Evolutionary conservation across 1,140 invertebrate species (phyloP).

Genomic region (Drosophila watanabei): DNA sequence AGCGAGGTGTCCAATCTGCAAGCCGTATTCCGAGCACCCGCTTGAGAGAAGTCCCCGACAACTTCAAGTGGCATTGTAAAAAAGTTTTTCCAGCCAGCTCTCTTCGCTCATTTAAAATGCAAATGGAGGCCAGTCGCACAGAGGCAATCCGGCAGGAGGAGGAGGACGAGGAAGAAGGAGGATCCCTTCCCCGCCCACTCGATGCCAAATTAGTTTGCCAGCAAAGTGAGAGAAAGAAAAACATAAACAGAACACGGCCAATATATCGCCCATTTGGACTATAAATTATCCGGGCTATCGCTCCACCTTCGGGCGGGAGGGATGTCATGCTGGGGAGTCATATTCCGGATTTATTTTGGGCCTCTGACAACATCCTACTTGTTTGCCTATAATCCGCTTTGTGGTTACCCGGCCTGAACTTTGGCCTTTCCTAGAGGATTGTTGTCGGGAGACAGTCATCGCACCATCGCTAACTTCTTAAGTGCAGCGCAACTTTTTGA

Average conservation of each 20-base stretch:
- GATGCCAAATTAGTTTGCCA: conserved; percentile 64
- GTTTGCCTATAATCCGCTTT: conserved; percentile 50
- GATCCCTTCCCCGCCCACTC: conserved; percentile 8
- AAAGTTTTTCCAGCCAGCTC: conserved; percentile 52
- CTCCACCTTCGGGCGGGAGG: background rate
- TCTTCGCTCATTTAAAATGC: conserved; percentile 72
- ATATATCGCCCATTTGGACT: conserved; percentile 67
- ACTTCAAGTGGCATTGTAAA: conserved; percentile 68
- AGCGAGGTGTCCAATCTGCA: conserved; percentile 22
- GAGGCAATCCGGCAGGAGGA: conserved; percentile 24
- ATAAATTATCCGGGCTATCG: conserved; percentile 49
- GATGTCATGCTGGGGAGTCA: conserved; percentile 45
- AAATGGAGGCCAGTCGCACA: conserved; percentile 54
- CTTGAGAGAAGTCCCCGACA: conserved; percentile 38
- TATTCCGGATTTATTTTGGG: conserved; percentile 44
- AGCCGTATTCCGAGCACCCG: conserved; percentile 24
- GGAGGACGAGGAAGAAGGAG: background rate
- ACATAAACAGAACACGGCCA: conserved; percentile 58
- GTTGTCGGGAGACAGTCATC: background rate
- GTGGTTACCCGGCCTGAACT: conserved; percentile 14
- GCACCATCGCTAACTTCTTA: conserved; percentile 70
- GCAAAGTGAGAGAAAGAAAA: conserved; percentile 45
- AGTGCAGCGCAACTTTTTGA: conserved; percentile 81
- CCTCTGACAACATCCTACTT: conserved; percentile 8
- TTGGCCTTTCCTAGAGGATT: conserved; percentile 32